A percentile compares a stretch with the other conserved stretches of the same genome.
phyloP scores from a whole-genome alignment of 2,113 vertebrate genomes.

The Zeus faber region DNA sequence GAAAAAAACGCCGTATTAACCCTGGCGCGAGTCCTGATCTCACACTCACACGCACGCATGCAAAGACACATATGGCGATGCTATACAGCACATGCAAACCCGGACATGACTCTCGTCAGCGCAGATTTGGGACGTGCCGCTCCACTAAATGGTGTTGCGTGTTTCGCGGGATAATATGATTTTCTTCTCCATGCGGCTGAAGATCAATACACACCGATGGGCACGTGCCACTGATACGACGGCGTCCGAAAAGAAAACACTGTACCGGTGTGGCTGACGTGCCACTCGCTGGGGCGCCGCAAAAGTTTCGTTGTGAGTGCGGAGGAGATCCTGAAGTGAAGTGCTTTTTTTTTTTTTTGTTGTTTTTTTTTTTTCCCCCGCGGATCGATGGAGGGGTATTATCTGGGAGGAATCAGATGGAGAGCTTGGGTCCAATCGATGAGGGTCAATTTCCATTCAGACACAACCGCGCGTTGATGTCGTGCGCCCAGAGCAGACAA shows the following conservation, averaged over 20 bases:
- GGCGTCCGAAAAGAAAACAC: neutral
- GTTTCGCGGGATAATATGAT: no score
- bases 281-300: no score
- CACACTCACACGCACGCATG: neutral
- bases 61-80: no score
- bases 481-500: neutral
- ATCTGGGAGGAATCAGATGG: neutral
- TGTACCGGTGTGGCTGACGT: no score
- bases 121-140: no score
- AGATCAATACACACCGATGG: conserved; percentile 7
- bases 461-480: neutral
- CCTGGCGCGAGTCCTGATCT: conserved; percentile 10
- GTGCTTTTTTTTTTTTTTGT: no score
- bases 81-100: no score
- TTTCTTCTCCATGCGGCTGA: no score
- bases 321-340: neutral
- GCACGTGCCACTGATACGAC: neutral
- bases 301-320: neutral
- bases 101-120: no score
- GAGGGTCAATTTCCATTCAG: neutral
- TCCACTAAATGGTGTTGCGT: no score
- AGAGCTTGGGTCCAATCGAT: neutral
- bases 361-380: no score
- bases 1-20: conserved; percentile 13
- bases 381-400: neutral